phyloP scores from a whole-genome alignment of 2,888 invertebrate species.

The Oegoconia quadripuncta region DNA sequence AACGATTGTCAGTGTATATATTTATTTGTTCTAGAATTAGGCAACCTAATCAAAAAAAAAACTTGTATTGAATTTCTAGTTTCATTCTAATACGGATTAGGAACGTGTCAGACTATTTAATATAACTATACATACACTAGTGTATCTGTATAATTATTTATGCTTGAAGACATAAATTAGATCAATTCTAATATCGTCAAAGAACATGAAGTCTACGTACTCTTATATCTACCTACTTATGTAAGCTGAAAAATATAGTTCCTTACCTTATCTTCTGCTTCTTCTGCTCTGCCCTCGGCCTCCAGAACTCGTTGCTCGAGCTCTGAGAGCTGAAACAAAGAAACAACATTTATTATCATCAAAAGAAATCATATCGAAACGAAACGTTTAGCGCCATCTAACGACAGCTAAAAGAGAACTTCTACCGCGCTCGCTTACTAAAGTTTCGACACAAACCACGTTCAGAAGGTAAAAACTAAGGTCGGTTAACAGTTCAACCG shows the following conservation, averaged over 20 bases:
- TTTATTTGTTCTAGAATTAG: too few species aligned
- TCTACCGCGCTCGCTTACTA: background rate
- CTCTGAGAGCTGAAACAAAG: constrained; percentile 91
- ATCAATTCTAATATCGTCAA: too few species aligned
- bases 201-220: too few species aligned
- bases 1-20: too few species aligned
- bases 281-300: constrained; percentile 94
- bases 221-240: too few species aligned
- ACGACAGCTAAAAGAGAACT: constrained; percentile 4
- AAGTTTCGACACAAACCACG: constrained; percentile 25
- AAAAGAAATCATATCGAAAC: constrained; percentile 1
- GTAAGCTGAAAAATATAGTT: constrained; percentile 12
- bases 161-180: too few species aligned
- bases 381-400: constrained; percentile 51
- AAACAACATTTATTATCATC: constrained; percentile 17
- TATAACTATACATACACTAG: too few species aligned
- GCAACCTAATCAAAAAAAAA: too few species aligned
- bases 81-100: too few species aligned
- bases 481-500: constrained; percentile 28
- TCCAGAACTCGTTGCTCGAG: constrained; percentile 95
- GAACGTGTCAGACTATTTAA: too few species aligned
- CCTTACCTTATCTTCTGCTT: constrained; percentile 96
- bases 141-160: too few species aligned
- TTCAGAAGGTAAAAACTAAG: background rate
- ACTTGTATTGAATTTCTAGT: too few species aligned